Base-by-base conservation (phyloP, 2,797 vertebrate genomes). In the Acanthiza pusilla region DNA sequence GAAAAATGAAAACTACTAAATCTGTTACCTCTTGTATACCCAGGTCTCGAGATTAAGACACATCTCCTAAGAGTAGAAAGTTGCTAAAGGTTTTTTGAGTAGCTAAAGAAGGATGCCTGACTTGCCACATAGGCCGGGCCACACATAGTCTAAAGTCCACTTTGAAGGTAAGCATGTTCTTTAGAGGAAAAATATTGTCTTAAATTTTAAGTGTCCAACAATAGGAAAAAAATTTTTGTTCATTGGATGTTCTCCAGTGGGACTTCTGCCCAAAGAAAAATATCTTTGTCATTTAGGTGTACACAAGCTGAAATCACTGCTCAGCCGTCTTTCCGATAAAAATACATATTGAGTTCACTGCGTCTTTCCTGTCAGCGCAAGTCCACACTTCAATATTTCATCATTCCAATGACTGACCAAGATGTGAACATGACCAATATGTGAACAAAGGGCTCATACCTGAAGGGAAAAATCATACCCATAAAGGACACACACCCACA, bases 371-470 rank as follows among this genome's bases (percentile, higher is more conserved):
- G 93, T 19, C 53, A 78, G 48, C 26, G 36, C 85, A 94, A 88
- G 72, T 74, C 58, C 63, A 55, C 1, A 0, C 53, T 95, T 85
- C 68, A 75, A 20, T 50, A 62, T 84, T 96, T 94, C 92, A 40
- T 93, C 73, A 94, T 91, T 76, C 51, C 27, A 7, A 16, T 88
- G 58, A 88, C 73, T 89, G 91, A 94, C 87, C 82, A 92, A 96
- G 42, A 32, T 57, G 14, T 79, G 91, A 80, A 81, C 26, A 67
- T 89, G 93, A 91, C 79, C 82, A 93, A 94, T 34, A 32, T 79
- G 25, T 86, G 89, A 88, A 86, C 43, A 92, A 89, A 92, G 45
- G 48, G 27, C n/a, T 93, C 76, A 63, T 84, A 36, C 74, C 67
- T 78, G 76, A 91, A 70, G 42, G 22, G 26, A 40, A 84, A 80